phyloP scores from a whole-genome alignment of 2,113 vertebrate genomes.

The Python bivittatus region DNA sequence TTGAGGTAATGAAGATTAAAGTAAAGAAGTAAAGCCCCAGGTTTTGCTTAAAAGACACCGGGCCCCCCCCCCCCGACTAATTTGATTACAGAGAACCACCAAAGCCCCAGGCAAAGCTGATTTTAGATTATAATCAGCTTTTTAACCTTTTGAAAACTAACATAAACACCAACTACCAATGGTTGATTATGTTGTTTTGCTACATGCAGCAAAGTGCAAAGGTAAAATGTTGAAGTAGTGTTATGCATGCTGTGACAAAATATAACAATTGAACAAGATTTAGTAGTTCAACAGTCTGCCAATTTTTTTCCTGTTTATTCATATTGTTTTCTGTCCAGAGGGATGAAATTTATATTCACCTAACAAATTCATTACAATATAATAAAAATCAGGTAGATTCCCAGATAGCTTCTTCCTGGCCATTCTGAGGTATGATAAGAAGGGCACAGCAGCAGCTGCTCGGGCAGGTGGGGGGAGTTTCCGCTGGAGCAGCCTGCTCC shows the following conservation, averaged over 20 bases:
- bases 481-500: too few relatives aligned
- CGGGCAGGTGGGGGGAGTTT: too few relatives aligned
- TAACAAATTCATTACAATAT: not conserved
- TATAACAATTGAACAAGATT: slow-evolving; percentile 70
- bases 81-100: slow-evolving; percentile 80
- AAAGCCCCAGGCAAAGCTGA: slow-evolving; percentile 80
- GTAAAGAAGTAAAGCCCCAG: slow-evolving; percentile 74
- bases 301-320: slow-evolving; percentile 24
- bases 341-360: not conserved
- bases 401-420: too few relatives aligned
- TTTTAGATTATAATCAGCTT: slow-evolving; percentile 84
- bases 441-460: too few relatives aligned
- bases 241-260: slow-evolving; percentile 68
- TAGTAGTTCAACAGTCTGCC: slow-evolving; percentile 55
- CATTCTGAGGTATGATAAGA: too few relatives aligned
- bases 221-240: slow-evolving; percentile 65
- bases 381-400: too few relatives aligned
- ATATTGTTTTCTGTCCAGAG: not conserved
- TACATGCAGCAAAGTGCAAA: slow-evolving; percentile 71
- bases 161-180: slow-evolving; percentile 78
- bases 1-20: slow-evolving; percentile 70
- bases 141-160: slow-evolving; percentile 85
- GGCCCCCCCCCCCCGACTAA: slow-evolving; percentile 83
- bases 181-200: slow-evolving; percentile 74
- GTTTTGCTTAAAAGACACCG: slow-evolving; percentile 80